A percentile compares a stretch with the other conserved stretches of the same genome.
phyloP scores from a whole-genome alignment of 2,113 vertebrate species.

The Prietella phreatophila region DNA sequence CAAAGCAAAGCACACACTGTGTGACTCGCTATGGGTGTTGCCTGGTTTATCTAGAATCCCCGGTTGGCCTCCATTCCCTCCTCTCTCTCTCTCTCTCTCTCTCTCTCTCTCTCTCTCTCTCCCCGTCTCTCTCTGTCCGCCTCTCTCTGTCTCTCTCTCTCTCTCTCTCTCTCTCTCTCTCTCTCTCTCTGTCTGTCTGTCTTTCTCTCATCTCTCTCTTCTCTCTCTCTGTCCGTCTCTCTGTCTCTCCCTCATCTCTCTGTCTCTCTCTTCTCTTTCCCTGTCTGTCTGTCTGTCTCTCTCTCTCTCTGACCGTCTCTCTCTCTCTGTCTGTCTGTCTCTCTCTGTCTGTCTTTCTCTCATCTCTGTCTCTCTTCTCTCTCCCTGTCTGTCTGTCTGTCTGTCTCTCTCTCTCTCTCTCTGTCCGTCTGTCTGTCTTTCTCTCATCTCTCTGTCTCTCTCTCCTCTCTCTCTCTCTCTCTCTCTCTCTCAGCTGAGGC shows the following conservation, averaged over 20 bases:
- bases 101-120: background rate
- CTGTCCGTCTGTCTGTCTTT: no score
- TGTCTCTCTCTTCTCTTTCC: no score
- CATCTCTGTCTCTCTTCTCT: conserved; percentile 47
- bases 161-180: background rate
- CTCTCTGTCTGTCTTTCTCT: background rate
- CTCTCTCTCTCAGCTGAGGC: background rate
- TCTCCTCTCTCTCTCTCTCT: no score
- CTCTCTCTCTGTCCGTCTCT: background rate
- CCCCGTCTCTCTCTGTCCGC: background rate
- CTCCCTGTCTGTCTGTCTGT: background rate
- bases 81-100: background rate
- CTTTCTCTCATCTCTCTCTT: background rate
- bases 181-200: background rate
- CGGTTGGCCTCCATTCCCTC: conserved; percentile 41
- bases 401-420: background rate
- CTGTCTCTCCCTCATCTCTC: background rate
- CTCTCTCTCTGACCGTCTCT: no score
- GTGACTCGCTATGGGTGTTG: conserved; percentile 46
- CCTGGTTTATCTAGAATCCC: conserved; percentile 47
- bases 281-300: background rate
- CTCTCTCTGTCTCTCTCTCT: no score
- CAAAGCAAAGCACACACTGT: conserved; percentile 17
- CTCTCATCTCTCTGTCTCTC: no score
- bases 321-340: background rate